Evolutionary conservation across 35 echinoderm and acorn worm genomes (phyloP).

Genomic region (Heliocidaris tuberculata): DNA sequence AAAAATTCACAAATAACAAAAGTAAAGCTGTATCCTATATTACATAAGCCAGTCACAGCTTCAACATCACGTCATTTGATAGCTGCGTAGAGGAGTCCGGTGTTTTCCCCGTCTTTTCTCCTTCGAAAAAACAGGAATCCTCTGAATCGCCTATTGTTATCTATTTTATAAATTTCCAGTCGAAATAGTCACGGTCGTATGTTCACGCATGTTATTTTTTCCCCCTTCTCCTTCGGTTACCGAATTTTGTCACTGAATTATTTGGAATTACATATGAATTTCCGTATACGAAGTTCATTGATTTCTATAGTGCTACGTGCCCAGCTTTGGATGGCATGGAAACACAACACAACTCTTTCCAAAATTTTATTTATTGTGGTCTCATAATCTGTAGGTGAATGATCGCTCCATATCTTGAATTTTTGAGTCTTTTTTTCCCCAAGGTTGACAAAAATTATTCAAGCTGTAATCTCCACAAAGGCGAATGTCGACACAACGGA

Average conservation of each 20-base stretch:
- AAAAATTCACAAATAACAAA: background rate
- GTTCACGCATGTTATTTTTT: background rate
- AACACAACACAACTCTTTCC: too few relatives aligned
- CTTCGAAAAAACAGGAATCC: background rate
- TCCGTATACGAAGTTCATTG: background rate
- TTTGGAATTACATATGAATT: background rate
- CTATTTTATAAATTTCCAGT: background rate
- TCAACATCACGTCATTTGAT: background rate
- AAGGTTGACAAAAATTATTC: background rate
- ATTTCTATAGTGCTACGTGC: background rate
- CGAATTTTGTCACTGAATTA: background rate
- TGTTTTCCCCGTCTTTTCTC: background rate
- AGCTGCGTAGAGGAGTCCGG: background rate
- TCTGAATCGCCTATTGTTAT: background rate
- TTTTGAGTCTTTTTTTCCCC: too few relatives aligned
- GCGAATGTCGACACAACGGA: background rate
- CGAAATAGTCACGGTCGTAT: conserved; percentile 1
- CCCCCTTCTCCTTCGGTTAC: background rate
- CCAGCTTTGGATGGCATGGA: background rate
- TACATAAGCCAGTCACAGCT: background rate
- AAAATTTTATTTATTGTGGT: too few relatives aligned
- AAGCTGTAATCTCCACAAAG: background rate
- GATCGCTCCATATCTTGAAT: too few relatives aligned
- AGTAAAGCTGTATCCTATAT: background rate
- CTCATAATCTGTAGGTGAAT: too few relatives aligned